Base-by-base conservation (phyloP, 2,113 vertebrate genomes). In the Lethenteron reissneri region DNA sequence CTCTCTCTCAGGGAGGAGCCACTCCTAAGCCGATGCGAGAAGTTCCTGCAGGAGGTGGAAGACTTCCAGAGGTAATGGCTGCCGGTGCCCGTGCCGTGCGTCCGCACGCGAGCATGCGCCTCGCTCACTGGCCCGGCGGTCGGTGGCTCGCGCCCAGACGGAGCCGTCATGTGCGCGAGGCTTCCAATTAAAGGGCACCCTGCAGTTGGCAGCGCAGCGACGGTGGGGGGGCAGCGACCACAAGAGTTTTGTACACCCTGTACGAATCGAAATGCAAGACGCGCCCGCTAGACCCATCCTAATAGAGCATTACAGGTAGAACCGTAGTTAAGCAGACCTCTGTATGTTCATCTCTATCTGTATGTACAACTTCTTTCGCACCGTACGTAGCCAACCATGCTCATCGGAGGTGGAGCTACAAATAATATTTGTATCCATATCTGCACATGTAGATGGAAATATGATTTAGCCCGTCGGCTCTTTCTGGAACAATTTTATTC, bases 31-130 rank as follows among this genome's bases (percentile, higher is more conserved):
- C 82, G 87, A 81, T 91, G 88, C 77, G 91, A 97, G 79, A 90
- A 85, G 75, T 95, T 97, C 76, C 77, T 95, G 12, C 88, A 91
- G 72, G 91, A 96, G 72, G 83, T 99, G 9, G 94, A 96, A 73
- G 81, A 84, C 12, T 96, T 96, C 79, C 90, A 95, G 75, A 91
- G 92, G 91, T 95, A 75, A 68, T 41, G 41, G 6, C 41, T 41
- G 41, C 41, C 41, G 41, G 41, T 41, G 41, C 41, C 41, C 41
- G 41, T 41, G 41, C 41, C 41, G 41, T 41, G 41, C 41, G 41
- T 41, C 5, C 41, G 5, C 41, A 41, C 5, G 5, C 6, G 41
- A 41, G 41, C 41, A 7, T 7, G 6, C 6, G 41, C 41, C 41
- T 41, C 6, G 7, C 41, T 41, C 41, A 7, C 41, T 41, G 41